These are phyloP conservation scores for Eremophila alpestris DNA, from an alignment of 2,797 vertebrate genomes.

Conservation along the genomic window DNA sequence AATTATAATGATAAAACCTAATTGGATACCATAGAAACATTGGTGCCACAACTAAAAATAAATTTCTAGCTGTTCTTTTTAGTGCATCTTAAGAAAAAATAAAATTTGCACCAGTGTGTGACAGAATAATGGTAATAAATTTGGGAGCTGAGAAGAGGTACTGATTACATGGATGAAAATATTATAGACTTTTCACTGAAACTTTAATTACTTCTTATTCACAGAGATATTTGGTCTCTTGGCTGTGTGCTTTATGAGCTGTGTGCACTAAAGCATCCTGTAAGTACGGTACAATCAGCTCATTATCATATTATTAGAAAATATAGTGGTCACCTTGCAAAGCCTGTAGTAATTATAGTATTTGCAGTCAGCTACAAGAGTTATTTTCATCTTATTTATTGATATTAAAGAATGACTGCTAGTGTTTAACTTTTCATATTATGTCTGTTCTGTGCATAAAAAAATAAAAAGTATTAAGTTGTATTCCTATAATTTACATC, in stretches of 20 bases:
- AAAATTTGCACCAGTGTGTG: background rate
- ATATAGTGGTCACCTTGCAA: background rate
- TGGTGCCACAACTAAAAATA: background rate
- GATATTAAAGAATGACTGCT: background rate
- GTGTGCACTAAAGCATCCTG: constrained; percentile 90
- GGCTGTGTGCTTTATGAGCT: constrained; percentile 95
- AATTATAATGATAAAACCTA: background rate
- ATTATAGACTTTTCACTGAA: background rate
- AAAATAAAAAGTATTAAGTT: background rate
- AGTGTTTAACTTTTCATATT: background rate
- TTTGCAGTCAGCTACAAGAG: background rate
- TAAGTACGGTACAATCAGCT: constrained; percentile 74
- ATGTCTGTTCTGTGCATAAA: background rate
- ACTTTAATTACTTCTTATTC: constrained; percentile 44
- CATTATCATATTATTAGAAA: background rate
- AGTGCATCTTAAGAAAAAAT: background rate
- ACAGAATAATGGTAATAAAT: background rate
- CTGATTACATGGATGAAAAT: background rate
- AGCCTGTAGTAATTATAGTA: background rate
- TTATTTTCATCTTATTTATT: background rate
- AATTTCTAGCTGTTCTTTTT: background rate
- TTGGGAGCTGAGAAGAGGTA: background rate
- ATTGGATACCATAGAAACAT: background rate
- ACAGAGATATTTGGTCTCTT: constrained; percentile 95
- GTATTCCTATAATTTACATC: background rate